phyloP scores from a whole-genome alignment of 2,888 invertebrate genomes.

The Yponomeuta plumbellus region DNA sequence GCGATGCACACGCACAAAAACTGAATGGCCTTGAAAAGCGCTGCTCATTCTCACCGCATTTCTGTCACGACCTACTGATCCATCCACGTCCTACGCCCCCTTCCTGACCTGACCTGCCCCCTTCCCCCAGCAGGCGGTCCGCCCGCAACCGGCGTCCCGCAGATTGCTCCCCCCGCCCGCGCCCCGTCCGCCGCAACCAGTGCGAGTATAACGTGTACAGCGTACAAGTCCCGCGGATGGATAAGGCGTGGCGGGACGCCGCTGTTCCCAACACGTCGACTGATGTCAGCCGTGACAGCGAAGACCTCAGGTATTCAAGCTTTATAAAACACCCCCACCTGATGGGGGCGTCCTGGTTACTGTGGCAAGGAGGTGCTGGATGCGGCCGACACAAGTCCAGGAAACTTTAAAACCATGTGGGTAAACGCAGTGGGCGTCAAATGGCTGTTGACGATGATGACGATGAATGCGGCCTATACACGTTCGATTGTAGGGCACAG shows the following conservation, averaged over 20 bases:
- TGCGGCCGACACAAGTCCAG: too few species aligned
- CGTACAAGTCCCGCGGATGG: background rate
- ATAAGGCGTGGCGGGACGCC: background rate
- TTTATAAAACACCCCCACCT: background rate
- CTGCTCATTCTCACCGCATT: too few species aligned
- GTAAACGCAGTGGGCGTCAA: too few species aligned
- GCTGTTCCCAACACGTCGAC: background rate
- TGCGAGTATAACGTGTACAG: background rate
- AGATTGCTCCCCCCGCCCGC: background rate
- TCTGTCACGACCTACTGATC: too few species aligned
- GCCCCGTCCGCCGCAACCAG: background rate
- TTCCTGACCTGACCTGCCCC: background rate
- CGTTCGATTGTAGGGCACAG: too few species aligned
- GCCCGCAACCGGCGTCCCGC: background rate
- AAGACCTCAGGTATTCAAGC: background rate
- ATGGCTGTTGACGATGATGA: too few species aligned
- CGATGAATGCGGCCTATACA: too few species aligned
- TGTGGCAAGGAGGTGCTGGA: too few species aligned
- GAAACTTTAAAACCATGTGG: too few species aligned
- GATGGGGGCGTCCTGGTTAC: too few species aligned
- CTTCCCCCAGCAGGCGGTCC: background rate
- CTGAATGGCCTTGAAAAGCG: too few species aligned
- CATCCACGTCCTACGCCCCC: background rate
- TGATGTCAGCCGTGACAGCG: constrained; percentile 23
- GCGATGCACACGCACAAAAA: too few species aligned